phyloP scores from a whole-genome alignment of 2,113 vertebrate species.

The Hypomesus transpacificus region DNA sequence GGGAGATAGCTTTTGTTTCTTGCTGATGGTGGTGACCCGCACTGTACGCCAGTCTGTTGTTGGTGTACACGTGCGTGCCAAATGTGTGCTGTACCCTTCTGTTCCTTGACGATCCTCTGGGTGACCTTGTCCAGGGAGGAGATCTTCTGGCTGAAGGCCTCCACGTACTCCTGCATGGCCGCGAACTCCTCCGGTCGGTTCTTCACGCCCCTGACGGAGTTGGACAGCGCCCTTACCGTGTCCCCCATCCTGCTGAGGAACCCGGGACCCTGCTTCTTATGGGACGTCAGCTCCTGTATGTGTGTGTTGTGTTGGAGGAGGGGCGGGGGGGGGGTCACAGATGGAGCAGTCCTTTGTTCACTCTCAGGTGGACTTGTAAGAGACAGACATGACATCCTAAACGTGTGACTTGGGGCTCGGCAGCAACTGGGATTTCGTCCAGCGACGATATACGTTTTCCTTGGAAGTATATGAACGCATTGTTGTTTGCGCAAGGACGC shows the following conservation, averaged over 20 bases:
- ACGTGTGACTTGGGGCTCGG: too few relatives aligned
- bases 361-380: not conserved
- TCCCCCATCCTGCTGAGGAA: conserved; percentile 90
- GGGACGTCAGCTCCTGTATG: conserved; percentile 80
- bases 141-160: conserved; percentile 85
- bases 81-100: conserved; percentile 73
- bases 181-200: conserved; percentile 84
- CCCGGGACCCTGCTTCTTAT: conserved; percentile 87
- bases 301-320: not conserved
- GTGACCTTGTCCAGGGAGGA: conserved; percentile 86
- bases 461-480: too few relatives aligned
- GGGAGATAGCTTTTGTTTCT: too few relatives aligned
- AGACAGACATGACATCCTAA: not conserved
- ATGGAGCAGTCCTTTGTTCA: too few relatives aligned
- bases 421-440: too few relatives aligned
- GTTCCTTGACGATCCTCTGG: conserved; percentile 89
- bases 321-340: not conserved
- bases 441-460: too few relatives aligned
- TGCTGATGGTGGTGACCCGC: not conserved
- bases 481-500: too few relatives aligned
- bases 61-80: not conserved
- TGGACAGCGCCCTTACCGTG: conserved; percentile 82
- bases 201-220: conserved; percentile 81
- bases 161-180: conserved; percentile 82
- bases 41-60: not conserved